Base-by-base conservation (phyloP, 1,140 invertebrate genomes). In the Diorhabda elongata region DNA sequence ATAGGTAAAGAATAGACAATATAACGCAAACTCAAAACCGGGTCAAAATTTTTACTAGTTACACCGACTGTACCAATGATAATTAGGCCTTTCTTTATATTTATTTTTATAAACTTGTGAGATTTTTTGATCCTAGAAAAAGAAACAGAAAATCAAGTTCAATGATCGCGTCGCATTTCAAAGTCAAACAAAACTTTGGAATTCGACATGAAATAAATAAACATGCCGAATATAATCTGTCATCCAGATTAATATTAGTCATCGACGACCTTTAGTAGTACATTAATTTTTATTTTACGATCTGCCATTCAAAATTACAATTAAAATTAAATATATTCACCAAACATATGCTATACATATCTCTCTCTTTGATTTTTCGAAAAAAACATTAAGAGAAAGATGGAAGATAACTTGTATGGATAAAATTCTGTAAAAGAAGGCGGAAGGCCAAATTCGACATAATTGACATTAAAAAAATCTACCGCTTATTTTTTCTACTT, bases 81-180 rank as follows among this genome's bases (percentile, higher is more conserved):
- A 74, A 76, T 79, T 76, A 73, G 74, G 76, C 78, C 77, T 79
- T 78, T 79, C 78, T 78, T 79, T 77, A 76, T 78, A 79, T 78
- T 79, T 79, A 79, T 79, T 79, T 79, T 79, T 79, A 79, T 76
- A 76, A 76, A 78, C 75, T 79, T 77, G 73, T 73, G 76, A 76
- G 74, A 78, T 75, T 77, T 78, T 76, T 77, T 75, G 66, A 75
- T 69, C 73, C 69, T 76, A 75, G 67, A 76, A 78, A 77, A 79
- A 77, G 75, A 77, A 77, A 75, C 61, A 75, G 76, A 78, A 77
- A 76, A 63, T 57, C 66, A 73, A 69, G 73, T 75, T 75, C 73
- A 75, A 73, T 66, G 73, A 75, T 73, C 73, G 58, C 58, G 44
- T 60, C 58, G 11, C 52, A 42, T 64, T 64, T 64, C 63, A 64